phyloP scores from a whole-genome alignment of 1,140 invertebrate genomes.

The Drosophila suzukii region DNA sequence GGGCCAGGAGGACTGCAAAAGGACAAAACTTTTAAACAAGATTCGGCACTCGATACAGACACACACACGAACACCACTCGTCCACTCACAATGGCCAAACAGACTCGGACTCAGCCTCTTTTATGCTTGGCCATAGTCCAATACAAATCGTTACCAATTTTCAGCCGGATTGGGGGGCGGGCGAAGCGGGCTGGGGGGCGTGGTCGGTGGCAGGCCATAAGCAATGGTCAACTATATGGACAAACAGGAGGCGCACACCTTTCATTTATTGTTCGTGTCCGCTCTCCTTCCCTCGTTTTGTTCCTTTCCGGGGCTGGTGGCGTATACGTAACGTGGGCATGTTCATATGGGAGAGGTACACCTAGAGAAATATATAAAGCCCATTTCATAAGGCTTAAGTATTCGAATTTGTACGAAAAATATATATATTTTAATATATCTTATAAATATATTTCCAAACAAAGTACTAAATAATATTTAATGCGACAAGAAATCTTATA shows the following conservation, averaged over 20 bases:
- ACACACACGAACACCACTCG: conserved; percentile 5
- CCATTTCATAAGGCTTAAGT: too few relatives aligned
- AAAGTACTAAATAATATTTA: too few relatives aligned
- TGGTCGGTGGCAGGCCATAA: conserved; percentile 56
- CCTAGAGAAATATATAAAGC: not conserved
- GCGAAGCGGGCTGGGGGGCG: not conserved
- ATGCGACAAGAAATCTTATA: too few relatives aligned
- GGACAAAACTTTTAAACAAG: conserved; percentile 69
- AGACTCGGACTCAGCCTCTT: conserved; percentile 50
- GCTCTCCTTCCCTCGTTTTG: conserved; percentile 3
- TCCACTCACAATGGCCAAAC: conserved; percentile 27
- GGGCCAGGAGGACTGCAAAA: conserved; percentile 11
- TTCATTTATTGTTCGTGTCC: conserved; percentile 73
- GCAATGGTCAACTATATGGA: conserved; percentile 76
- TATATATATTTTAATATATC: not conserved
- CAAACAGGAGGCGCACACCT: conserved; percentile 76
- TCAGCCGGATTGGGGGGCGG: conserved; percentile 52
- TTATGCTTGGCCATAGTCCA: conserved; percentile 63
- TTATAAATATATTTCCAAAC: too few relatives aligned
- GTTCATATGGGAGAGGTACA: conserved; percentile 32
- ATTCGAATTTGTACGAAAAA: not conserved
- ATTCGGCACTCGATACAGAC: conserved; percentile 34
- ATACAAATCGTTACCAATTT: conserved; percentile 83
- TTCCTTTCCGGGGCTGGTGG: conserved; percentile 24
- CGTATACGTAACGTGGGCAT: conserved; percentile 57